phyloP scores from a whole-genome alignment of 2,797 vertebrate genomes.

The Vireo griseus region DNA sequence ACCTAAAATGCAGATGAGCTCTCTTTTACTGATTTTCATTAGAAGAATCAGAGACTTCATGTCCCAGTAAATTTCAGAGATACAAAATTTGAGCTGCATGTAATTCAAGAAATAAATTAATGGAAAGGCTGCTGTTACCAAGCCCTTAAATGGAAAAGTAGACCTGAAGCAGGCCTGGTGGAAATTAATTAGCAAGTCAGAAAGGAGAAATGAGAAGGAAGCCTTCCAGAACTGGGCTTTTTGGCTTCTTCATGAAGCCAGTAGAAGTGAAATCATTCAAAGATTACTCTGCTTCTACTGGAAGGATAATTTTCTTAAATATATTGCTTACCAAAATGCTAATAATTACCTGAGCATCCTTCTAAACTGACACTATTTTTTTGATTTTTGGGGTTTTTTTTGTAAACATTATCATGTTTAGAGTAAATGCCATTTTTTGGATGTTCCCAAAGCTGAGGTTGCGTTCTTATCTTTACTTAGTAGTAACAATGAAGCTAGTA shows the following conservation, averaged over 20 bases:
- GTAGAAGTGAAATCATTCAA: neutral
- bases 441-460: neutral
- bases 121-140: neutral
- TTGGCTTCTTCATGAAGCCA: neutral
- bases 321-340: neutral
- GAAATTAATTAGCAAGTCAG: neutral
- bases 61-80: neutral
- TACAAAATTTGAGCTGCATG: neutral
- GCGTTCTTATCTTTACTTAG: neutral
- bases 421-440: neutral
- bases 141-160: neutral
- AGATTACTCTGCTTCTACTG: neutral
- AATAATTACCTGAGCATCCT: neutral
- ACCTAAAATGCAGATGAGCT: neutral
- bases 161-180: neutral
- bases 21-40: neutral
- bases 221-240: neutral
- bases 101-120: neutral
- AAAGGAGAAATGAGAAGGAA: neutral
- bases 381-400: rapidly evolving
- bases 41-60: neutral
- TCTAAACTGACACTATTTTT: neutral
- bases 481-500: neutral
- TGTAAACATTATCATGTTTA: neutral
- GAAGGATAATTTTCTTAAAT: neutral